phyloP scores from a whole-genome alignment of 2,888 invertebrate genomes.

The Sylvicola cinctus region DNA sequence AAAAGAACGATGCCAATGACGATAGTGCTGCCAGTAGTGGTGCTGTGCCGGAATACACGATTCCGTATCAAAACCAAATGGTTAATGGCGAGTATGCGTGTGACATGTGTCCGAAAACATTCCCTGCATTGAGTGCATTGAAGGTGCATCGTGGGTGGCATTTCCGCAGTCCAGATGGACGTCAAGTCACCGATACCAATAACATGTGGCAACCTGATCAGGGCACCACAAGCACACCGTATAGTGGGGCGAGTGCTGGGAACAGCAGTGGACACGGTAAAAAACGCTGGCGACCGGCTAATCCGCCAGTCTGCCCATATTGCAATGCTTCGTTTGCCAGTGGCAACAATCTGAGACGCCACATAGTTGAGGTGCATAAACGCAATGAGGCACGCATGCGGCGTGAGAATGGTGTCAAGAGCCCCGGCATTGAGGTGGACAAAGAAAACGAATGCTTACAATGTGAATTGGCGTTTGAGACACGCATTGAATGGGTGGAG shows the following conservation, averaged over 20 bases:
- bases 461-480: slow-evolving; percentile 19
- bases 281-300: background rate
- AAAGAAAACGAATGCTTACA: slow-evolving; percentile 18
- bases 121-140: slow-evolving; percentile 24
- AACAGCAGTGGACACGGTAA: background rate
- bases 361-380: slow-evolving; percentile 24
- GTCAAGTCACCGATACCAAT: slow-evolving; percentile 15
- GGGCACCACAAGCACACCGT: slow-evolving; percentile 4
- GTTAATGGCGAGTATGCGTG: slow-evolving; percentile 23
- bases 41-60: slow-evolving; percentile 1
- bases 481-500: slow-evolving; percentile 22
- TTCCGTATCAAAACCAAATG: slow-evolving; percentile 4
- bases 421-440: slow-evolving; percentile 19
- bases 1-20: slow-evolving; percentile 15
- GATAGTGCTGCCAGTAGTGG: slow-evolving; percentile 12
- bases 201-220: slow-evolving; percentile 9
- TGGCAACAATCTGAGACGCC: slow-evolving; percentile 23
- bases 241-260: background rate
- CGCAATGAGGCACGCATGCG: slow-evolving; percentile 6
- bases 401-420: slow-evolving; percentile 15
- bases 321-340: slow-evolving; percentile 25
- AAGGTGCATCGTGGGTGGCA: slow-evolving; percentile 28
- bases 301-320: slow-evolving; percentile 17
- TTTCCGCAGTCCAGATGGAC: slow-evolving; percentile 23
- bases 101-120: slow-evolving; percentile 24